Conservation (phyloP, 2,888 invertebrate genomes). For the Clivina fossor region DNA sequence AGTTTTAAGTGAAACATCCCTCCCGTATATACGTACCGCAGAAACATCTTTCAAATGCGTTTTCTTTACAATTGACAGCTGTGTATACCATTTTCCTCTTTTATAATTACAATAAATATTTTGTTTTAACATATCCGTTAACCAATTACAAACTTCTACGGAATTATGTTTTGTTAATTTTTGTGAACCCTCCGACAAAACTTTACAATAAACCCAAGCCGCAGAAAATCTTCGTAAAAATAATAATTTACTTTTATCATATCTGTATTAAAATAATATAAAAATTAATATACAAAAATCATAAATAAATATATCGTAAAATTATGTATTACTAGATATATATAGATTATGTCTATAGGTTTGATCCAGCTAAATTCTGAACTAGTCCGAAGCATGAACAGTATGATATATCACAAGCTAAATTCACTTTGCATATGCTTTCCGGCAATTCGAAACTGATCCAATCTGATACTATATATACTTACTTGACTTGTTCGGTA, state of each 20-base stretch:
- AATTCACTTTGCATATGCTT: too few relatives aligned
- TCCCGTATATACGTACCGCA: slow-evolving; percentile 33
- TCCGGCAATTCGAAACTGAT: neutral
- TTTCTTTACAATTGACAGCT: slow-evolving; percentile 40
- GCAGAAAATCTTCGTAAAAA: slow-evolving; percentile 45
- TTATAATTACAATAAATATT: slow-evolving; percentile 38
- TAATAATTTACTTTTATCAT: slow-evolving; percentile 27
- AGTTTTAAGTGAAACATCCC: neutral
- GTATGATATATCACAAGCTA: neutral
- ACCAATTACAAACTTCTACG: slow-evolving; percentile 42
- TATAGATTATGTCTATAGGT: too few relatives aligned
- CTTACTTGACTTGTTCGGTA: slow-evolving; percentile 9
- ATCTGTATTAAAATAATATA: slow-evolving; percentile 20
- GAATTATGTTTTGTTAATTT: slow-evolving; percentile 39
- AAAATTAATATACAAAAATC: neutral
- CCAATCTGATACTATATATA: too few relatives aligned
- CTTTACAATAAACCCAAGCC: slow-evolving; percentile 38
- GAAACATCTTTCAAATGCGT: slow-evolving; percentile 39
- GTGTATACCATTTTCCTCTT: slow-evolving; percentile 44
- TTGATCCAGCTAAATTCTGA: too few relatives aligned
- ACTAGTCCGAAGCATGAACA: too few relatives aligned
- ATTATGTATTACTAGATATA: too few relatives aligned
- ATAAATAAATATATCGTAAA: too few relatives aligned
- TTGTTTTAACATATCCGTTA: slow-evolving; percentile 42
- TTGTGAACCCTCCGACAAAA: slow-evolving; percentile 40